phyloP scores from a whole-genome alignment of 2,888 invertebrate genomes.

The Eledona agricola region DNA sequence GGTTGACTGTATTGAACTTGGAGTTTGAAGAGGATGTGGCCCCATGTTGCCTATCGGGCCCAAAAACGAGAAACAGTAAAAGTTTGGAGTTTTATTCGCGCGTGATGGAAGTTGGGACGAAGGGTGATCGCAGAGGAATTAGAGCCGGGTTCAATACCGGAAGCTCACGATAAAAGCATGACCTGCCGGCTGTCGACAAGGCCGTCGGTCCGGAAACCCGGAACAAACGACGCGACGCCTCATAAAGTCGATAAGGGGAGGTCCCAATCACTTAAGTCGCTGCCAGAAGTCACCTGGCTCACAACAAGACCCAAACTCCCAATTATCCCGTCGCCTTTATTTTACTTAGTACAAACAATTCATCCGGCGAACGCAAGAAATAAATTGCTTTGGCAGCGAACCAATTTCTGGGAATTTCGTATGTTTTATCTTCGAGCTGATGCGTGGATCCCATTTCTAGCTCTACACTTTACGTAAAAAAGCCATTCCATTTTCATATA shows the following conservation, averaged over 20 bases:
- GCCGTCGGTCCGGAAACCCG: conserved; percentile 51
- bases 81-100: conserved; percentile 24
- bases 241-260: conserved; percentile 57
- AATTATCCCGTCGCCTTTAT: conserved; percentile 27
- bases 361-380: conserved; percentile 45
- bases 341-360: conserved; percentile 36
- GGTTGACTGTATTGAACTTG: no score
- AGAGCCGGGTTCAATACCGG: conserved; percentile 43
- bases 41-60: background rate
- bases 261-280: conserved; percentile 53
- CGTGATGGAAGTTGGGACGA: conserved; percentile 14
- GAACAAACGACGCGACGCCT: conserved; percentile 59
- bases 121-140: conserved; percentile 27
- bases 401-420: conserved; percentile 60
- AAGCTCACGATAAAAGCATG: conserved; percentile 48
- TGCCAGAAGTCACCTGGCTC: conserved; percentile 46
- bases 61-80: conserved; percentile 22
- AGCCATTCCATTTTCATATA: conserved; percentile 61
- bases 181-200: conserved; percentile 46
- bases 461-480: conserved; percentile 59
- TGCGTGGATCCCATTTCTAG: conserved; percentile 59
- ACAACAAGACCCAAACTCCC: conserved; percentile 24
- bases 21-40: no score
- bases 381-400: conserved; percentile 60
- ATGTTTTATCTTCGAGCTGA: conserved; percentile 60